Evolutionary conservation across 2,797 vertebrate species (phyloP).

Genomic region (Merluccius polli): DNA sequence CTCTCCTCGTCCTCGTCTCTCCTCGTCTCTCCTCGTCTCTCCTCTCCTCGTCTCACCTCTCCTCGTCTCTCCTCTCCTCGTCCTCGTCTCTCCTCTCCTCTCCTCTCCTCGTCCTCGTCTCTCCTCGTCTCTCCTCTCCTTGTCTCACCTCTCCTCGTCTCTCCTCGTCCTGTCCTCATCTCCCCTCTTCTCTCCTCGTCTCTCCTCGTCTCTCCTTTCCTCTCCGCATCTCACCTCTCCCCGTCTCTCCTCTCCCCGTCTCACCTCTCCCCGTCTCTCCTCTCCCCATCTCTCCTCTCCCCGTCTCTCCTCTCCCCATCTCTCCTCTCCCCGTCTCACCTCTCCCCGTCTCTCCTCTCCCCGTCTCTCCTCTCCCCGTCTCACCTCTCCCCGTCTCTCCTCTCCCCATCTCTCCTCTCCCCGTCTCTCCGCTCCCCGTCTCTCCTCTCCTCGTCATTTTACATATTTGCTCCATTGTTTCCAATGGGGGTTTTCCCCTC

Average conservation of each 20-base stretch:
- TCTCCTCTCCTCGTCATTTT: neutral
- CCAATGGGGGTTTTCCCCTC: no score
- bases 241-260: neutral
- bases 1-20: neutral
- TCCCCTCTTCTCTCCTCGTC: neutral
- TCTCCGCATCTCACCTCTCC: neutral
- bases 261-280: neutral
- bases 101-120: neutral
- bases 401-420: neutral
- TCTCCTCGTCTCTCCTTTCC: neutral
- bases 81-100: neutral
- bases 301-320: slow-evolving; percentile 34
- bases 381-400: neutral
- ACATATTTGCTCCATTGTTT: neutral
- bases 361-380: neutral
- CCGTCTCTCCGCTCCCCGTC: neutral
- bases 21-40: no score
- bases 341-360: neutral
- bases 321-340: neutral
- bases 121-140: neutral
- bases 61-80: no score
- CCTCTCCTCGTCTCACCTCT: neutral
- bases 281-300: slow-evolving; percentile 36
- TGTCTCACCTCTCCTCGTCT: neutral
- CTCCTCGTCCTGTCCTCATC: neutral